phyloP scores from a whole-genome alignment of 1,140 invertebrate species.

The Aporrectodea caliginosa region DNA sequence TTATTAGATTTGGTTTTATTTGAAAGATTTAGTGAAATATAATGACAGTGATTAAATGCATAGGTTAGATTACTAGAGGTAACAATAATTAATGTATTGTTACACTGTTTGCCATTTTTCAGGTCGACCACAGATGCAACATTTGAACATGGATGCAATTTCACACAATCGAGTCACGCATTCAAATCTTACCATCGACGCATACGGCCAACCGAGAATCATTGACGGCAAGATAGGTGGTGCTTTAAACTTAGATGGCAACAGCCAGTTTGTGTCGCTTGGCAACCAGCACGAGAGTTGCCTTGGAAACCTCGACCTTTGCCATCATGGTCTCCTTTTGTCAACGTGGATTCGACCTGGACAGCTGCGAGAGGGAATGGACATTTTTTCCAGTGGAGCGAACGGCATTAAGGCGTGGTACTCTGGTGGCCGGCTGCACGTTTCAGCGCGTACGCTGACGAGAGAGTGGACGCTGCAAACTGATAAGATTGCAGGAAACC shows the following conservation, averaged over 20 bases:
- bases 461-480: constrained; percentile 43
- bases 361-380: constrained; percentile 38
- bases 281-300: constrained; percentile 44
- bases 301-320: constrained; percentile 48
- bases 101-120: no score
- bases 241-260: constrained; percentile 46
- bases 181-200: constrained; percentile 35
- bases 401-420: constrained; percentile 27
- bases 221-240: constrained; percentile 46
- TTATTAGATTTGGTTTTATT: no score
- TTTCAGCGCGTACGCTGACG: constrained; percentile 18
- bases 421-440: constrained; percentile 13
- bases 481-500: constrained; percentile 35
- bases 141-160: not conserved
- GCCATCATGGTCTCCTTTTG: constrained; percentile 48
- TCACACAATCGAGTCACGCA: constrained; percentile 33
- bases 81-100: no score
- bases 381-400: constrained; percentile 46
- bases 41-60: no score
- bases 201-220: constrained; percentile 38
- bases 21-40: no score
- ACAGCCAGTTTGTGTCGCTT: constrained; percentile 43
- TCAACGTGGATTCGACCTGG: constrained; percentile 47
- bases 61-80: no score
- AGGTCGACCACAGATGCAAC: not conserved